Base-by-base conservation (phyloP, 2,113 vertebrate species). In the Phaethornis superciliosus region DNA sequence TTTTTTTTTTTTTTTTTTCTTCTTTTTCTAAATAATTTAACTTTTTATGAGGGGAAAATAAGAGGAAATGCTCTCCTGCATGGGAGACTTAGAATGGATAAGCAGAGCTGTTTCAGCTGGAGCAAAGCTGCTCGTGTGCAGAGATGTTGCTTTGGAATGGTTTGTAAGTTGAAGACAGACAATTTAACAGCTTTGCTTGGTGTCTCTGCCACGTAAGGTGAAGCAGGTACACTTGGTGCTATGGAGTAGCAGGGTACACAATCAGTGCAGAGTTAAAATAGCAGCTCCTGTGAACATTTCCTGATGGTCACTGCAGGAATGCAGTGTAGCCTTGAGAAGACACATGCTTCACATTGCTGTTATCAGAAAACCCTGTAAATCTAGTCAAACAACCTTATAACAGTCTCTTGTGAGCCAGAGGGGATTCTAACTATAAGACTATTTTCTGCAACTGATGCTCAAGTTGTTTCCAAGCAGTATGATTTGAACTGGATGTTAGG, bases 21-120 rank as follows among this genome's bases (percentile, higher is more conserved):
- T 54, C 28, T 51, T 51, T 51, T 51, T 51, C 26, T 52, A 51
- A 98, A 98, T 98, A 97, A 98, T 97, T 97, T 96, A 97, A 95
- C 67, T 97, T 96, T 96, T 96, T 97, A 88, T 89, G 78, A 74
- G 67, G 32, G 75, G 65, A 24, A 95, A 97, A 96, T 74, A 63
- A 95, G 65, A 72, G 70, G 79, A 96, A 96, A 93, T 70, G 42
- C 49, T 93, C 79, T 94, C 90, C 87, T 90, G 64, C 56, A 52
- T 80, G 83, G 80, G 67, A 96, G 95, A 86, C 91, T 96, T 97
- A 96, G 72, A 75, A 9, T 92, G 67, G 86, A 52, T 94, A 95
- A 91, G 81, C 55, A 51, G 65, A 86, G 63, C 47, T 3, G 2
- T 77, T 93, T 92, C 78, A 90, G 81, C 64, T 37, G 74, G 23